A percentile compares a stretch with the other conserved stretches of the same genome.
Evolutionary conservation across 2,888 invertebrate genomes (phyloP).

Genomic region (Blastobasis adustella): DNA sequence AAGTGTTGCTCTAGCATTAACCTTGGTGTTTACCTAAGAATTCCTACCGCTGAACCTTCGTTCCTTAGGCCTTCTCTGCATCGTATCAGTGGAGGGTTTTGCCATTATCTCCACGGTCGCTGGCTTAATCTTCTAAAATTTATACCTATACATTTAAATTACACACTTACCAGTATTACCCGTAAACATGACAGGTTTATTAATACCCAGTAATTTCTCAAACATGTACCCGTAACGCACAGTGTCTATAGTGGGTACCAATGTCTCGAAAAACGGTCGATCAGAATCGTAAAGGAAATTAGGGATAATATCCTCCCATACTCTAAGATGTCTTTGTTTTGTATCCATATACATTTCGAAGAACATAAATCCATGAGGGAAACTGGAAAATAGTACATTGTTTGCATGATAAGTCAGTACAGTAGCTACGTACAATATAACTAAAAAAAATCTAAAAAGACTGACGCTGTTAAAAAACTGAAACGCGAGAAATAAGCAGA

Average conservation of each 20-base stretch:
- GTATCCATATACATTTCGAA: slow-evolving; percentile 87
- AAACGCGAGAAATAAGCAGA: too few relatives aligned
- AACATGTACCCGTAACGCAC: slow-evolving; percentile 89
- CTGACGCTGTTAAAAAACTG: too few relatives aligned
- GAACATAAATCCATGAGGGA: slow-evolving; percentile 79
- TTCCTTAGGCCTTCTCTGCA: too few relatives aligned
- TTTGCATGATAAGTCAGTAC: not conserved
- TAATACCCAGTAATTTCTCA: slow-evolving; percentile 81
- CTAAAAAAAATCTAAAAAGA: too few relatives aligned
- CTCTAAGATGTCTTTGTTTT: slow-evolving; percentile 79
- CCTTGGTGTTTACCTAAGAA: too few relatives aligned
- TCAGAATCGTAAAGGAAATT: slow-evolving; percentile 80
- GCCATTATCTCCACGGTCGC: too few relatives aligned
- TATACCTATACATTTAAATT: not conserved
- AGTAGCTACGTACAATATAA: too few relatives aligned
- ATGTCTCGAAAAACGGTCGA: slow-evolving; percentile 89
- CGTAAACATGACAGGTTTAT: slow-evolving; percentile 89
- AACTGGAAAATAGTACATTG: slow-evolving; percentile 52
- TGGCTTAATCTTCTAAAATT: too few relatives aligned
- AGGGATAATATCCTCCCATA: slow-evolving; percentile 87
- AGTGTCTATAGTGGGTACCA: slow-evolving; percentile 94
- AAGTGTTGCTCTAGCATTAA: too few relatives aligned
- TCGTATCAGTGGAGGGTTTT: too few relatives aligned
- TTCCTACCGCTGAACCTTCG: too few relatives aligned
- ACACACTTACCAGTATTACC: slow-evolving; percentile 82